Percentiles rank a stretch among this genome's conserved stretches.
Evolutionary conservation across 2,888 invertebrate species (phyloP).

Genomic region (Andrena marginata): DNA sequence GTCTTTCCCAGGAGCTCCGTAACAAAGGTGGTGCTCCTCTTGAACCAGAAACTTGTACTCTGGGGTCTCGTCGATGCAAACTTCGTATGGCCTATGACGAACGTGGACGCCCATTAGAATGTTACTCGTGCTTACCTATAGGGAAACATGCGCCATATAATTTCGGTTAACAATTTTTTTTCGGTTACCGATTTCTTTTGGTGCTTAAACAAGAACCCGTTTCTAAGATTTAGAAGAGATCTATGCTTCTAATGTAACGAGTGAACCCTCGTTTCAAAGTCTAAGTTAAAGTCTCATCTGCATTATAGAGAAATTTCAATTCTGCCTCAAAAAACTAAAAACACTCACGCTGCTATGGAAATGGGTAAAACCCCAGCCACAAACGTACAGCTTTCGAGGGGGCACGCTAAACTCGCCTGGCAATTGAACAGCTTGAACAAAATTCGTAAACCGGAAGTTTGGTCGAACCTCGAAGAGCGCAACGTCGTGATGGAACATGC

Average conservation of each 20-base stretch:
- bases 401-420: conserved; percentile 48
- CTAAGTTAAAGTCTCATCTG: no score
- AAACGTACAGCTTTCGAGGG: conserved; percentile 62
- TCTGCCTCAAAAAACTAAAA: neutral
- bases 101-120: conserved; percentile 58
- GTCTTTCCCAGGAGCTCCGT: conserved; percentile 64
- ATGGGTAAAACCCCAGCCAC: conserved; percentile 72
- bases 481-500: conserved; percentile 63
- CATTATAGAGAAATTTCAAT: neutral
- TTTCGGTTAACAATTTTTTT: no score
- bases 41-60: conserved; percentile 53
- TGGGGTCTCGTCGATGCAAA: conserved; percentile 48
- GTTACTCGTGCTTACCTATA: conserved; percentile 14
- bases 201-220: no score
- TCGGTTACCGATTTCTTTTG: no score
- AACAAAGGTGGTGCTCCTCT: conserved; percentile 71
- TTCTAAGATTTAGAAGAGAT: no score
- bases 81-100: conserved; percentile 48
- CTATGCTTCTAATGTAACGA: no score
- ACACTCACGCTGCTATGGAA: conserved; percentile 36
- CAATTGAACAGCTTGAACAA: conserved; percentile 60
- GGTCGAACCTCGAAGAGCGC: conserved; percentile 66
- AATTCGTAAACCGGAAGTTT: conserved; percentile 67
- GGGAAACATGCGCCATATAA: neutral
- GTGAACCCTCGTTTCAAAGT: no score